Evolutionary conservation across 2,113 vertebrate genomes (phyloP).

Genomic region (Cyprinodon brontotheroides): DNA sequence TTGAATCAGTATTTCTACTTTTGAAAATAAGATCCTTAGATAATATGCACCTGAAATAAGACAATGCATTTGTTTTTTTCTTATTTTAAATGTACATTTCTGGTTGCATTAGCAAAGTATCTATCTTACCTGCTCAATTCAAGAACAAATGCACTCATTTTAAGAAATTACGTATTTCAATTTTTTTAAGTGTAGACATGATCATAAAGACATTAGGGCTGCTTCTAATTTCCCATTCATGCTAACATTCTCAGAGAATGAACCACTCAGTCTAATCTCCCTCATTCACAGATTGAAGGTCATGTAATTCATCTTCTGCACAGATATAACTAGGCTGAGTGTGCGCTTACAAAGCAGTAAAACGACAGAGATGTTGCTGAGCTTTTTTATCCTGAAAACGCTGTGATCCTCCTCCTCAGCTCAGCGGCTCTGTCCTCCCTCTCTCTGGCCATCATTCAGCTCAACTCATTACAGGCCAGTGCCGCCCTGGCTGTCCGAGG

Average conservation of each 20-base stretch:
- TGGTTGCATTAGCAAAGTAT: too few relatives aligned
- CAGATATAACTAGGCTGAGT: conserved; percentile 3
- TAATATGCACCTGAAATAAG: too few relatives aligned
- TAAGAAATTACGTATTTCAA: too few relatives aligned
- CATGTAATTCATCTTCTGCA: conserved; percentile 22
- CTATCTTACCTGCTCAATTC: too few relatives aligned
- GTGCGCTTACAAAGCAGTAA: conserved; percentile 16
- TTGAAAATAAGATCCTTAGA: too few relatives aligned
- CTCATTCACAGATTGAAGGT: conserved; percentile 34
- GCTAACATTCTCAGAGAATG: conserved; percentile 37
- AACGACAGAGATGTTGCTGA: conserved; percentile 39
- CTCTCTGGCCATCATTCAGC: conserved; percentile 75
- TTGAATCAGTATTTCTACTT: too few relatives aligned
- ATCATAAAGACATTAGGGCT: too few relatives aligned
- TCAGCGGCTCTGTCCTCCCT: conserved; percentile 67
- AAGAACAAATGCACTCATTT: too few relatives aligned
- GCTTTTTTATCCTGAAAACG: conserved; percentile 11
- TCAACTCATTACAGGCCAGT: conserved; percentile 76
- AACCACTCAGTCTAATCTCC: conserved; percentile 32
- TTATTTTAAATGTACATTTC: too few relatives aligned
- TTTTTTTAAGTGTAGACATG: too few relatives aligned
- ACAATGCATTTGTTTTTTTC: too few relatives aligned
- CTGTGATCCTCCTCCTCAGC: conserved; percentile 53
- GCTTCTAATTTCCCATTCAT: conserved; percentile 15
- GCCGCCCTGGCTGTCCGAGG: conserved; percentile 77